Evolutionary conservation across 2,888 invertebrate genomes (phyloP).

Genomic region (Melipona bicolor): DNA sequence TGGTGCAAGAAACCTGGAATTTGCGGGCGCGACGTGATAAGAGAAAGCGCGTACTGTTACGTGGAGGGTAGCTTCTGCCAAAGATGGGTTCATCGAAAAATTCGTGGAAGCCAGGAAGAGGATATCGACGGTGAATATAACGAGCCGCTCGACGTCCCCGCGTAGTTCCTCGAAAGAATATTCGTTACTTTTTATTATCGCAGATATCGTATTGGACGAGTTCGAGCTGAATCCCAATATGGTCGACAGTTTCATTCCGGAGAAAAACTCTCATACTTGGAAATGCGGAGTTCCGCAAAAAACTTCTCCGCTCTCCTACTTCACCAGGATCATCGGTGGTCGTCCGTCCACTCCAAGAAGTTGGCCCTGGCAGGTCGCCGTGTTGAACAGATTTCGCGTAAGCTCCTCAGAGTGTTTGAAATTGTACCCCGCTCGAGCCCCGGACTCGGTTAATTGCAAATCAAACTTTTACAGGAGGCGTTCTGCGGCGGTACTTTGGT

Average conservation of each 20-base stretch:
- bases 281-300: constrained; percentile 78
- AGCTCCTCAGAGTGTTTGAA: constrained; percentile 58
- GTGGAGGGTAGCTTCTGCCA: constrained; percentile 93
- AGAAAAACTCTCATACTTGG: constrained; percentile 74
- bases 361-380: constrained; percentile 98
- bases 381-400: constrained; percentile 93
- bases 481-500: constrained; percentile 95
- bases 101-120: constrained; percentile 78
- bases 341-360: constrained; percentile 91
- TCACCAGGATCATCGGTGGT: constrained; percentile 94
- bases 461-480: constrained; percentile 87
- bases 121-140: constrained; percentile 75
- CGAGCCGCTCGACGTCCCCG: background rate
- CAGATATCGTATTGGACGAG: constrained; percentile 76
- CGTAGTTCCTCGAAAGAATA: background rate
- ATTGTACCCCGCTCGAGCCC: background rate
- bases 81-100: constrained; percentile 86
- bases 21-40: constrained; percentile 91
- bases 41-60: constrained; percentile 94
- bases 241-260: constrained; percentile 72
- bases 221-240: constrained; percentile 77
- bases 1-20: constrained; percentile 90
- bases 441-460: background rate
- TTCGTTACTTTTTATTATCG: background rate
- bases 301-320: constrained; percentile 77